phyloP scores from a whole-genome alignment of 2,113 vertebrate species.

The Vulpes vulpes region DNA sequence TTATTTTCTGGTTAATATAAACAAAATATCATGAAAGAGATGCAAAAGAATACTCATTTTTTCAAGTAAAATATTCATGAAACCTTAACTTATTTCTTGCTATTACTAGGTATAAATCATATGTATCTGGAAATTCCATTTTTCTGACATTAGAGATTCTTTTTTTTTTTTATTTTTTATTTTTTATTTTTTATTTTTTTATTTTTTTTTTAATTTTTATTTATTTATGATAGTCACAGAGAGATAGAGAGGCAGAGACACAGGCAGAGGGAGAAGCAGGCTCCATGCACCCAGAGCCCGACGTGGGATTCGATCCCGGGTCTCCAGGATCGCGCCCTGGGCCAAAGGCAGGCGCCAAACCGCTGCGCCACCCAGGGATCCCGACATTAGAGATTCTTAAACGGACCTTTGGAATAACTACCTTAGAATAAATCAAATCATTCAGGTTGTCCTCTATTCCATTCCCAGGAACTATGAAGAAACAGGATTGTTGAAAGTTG shows the following conservation, averaged over 20 bases:
- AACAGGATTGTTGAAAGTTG: background rate
- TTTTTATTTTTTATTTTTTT: too few species aligned
- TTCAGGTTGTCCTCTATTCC: background rate
- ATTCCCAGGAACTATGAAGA: background rate
- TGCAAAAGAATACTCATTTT: background rate
- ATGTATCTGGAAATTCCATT: background rate
- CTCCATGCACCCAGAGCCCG: too few species aligned
- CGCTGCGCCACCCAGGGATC: too few species aligned
- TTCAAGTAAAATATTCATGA: conserved; percentile 5
- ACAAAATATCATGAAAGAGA: background rate
- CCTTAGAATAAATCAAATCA: background rate
- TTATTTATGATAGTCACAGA: too few species aligned
- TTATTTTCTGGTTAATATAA: conserved; percentile 35
- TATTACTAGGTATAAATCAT: background rate
- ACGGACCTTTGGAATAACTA: background rate
- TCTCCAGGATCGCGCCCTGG: too few species aligned
- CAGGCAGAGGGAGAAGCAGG: too few species aligned
- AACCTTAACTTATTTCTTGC: background rate
- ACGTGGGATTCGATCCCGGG: too few species aligned
- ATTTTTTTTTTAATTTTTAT: too few species aligned
- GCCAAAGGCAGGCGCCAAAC: too few species aligned
- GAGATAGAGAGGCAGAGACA: too few species aligned
- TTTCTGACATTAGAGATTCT: background rate
- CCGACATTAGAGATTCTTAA: background rate
- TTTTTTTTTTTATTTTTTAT: too few species aligned